Percentiles rank a stretch among this genome's conserved stretches.
Conservation (phyloP, 2,113 vertebrate species). For the Porphyrio hochstetteri region DNA sequence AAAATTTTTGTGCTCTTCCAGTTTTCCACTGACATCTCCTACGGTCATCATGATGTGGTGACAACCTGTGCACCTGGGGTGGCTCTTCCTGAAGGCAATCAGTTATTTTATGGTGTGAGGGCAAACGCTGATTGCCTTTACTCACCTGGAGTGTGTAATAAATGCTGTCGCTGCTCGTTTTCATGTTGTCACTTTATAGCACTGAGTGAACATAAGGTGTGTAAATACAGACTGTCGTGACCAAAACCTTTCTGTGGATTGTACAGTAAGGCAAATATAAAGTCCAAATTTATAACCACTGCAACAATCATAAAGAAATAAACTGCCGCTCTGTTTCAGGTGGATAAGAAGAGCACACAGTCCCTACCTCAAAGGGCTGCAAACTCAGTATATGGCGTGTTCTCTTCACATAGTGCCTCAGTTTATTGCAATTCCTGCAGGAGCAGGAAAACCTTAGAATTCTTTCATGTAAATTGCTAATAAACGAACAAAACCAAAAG, state of each 20-base stretch:
- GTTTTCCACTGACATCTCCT: background rate
- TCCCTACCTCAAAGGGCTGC: background rate
- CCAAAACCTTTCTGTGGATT: background rate
- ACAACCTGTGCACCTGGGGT: background rate
- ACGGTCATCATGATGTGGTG: rapidly evolving
- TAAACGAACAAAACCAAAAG: background rate
- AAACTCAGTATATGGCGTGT: background rate
- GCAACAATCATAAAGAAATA: background rate
- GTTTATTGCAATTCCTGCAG: background rate
- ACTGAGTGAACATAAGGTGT: background rate
- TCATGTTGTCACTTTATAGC: background rate
- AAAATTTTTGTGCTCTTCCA: background rate
- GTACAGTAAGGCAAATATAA: background rate
- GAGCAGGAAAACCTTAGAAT: background rate
- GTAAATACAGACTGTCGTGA: background rate
- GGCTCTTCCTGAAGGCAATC: background rate
- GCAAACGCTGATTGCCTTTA: background rate
- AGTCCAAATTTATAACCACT: background rate
- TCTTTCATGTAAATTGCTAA: background rate
- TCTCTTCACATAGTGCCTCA: background rate
- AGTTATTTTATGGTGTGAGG: background rate
- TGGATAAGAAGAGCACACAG: background rate
- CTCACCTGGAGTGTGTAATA: background rate
- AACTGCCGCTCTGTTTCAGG: background rate
- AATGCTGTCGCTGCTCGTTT: background rate